Percentiles rank a stretch among this genome's conserved stretches.
phyloP scores from a whole-genome alignment of 2,113 vertebrate genomes.

The Nerophis lumbriciformis region DNA sequence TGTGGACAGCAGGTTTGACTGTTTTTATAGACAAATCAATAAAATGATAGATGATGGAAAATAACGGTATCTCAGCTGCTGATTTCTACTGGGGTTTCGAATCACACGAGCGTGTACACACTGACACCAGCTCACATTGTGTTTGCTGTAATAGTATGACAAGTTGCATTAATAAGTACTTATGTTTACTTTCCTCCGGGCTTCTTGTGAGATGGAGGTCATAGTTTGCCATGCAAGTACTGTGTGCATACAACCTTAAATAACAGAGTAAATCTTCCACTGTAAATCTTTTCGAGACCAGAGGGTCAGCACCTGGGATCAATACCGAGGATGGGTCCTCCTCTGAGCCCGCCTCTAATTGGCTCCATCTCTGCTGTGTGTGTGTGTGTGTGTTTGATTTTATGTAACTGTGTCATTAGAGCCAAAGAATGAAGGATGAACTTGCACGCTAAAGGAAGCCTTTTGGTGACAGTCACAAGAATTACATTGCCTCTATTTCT shows the following conservation, averaged over 20 bases:
- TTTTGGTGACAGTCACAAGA: conserved; percentile 6
- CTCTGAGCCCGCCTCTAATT: conserved; percentile 59
- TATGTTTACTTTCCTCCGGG: conserved; percentile 2
- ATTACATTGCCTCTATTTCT: background rate
- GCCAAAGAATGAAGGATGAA: conserved; percentile 32
- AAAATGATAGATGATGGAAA: conserved; percentile 73
- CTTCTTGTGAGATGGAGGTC: conserved; percentile 5
- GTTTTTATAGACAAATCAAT: conserved; percentile 75
- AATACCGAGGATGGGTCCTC: conserved; percentile 59
- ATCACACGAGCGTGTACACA: conserved; percentile 21
- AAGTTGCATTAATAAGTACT: conserved; percentile 35
- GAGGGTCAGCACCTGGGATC: conserved; percentile 61
- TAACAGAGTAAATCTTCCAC: conserved; percentile 58
- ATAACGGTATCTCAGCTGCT: conserved; percentile 62
- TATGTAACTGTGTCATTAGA: conserved; percentile 37
- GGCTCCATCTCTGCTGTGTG: conserved; percentile 44
- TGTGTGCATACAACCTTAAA: conserved; percentile 31
- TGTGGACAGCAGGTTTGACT: conserved; percentile 68
- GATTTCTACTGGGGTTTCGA: conserved; percentile 60
- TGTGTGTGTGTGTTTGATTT: conserved; percentile 13
- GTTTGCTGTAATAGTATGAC: conserved; percentile 32
- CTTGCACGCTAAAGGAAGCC: conserved; percentile 10
- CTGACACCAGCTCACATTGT: conserved; percentile 5
- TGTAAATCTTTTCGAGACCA: conserved; percentile 64
- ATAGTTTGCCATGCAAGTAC: background rate